Base-by-base conservation (phyloP, 2,888 invertebrate species). In the Crepidodera aurea region DNA sequence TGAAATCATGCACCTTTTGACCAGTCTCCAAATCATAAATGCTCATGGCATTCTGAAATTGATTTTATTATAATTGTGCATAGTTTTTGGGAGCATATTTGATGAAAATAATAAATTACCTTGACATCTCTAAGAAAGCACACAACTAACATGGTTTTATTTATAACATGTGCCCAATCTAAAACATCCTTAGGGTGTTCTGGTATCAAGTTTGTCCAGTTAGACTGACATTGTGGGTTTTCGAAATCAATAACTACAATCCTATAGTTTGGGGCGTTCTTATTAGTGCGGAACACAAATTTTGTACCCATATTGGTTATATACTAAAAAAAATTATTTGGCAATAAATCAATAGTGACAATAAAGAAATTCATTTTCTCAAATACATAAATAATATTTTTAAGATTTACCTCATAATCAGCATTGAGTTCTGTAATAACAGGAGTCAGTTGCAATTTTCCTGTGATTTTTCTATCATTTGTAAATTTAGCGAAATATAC, bases 81-180 rank as follows among this genome's bases (percentile, higher is more conserved):
- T n/a, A n/a, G n/a, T n/a, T n/a, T n/a, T n/a, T n/a, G n/a, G n/a
- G n/a, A n/a, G n/a, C n/a, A n/a, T n/a, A n/a, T n/a, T n/a, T n/a
- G n/a, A n/a, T n/a, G n/a, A n/a, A n/a, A n/a, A n/a, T n/a, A n/a
- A n/a, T n/a, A n/a, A n/a, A 22, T 74, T 82, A 94, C 96, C 87
- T 97, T 97, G 6, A 98, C 98, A 84, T 98, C 96, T 77, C 93
- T 88, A 61, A 98, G 87, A 78, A 97, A 98, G 78, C 92, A 91
- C 29, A 95, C 82, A 53, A 97, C 87, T 29, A 99, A 83, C 80
- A 94, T 92, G 78, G 96, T 88, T n/a, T 87, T 83, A 78, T 94
- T 88, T 0, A 96, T 94, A 55, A 93, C 90, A 6, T 86, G 84
- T 0, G 90, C 93, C 93, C 94, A 96, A 78, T 96, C 94, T 39